Conservation (phyloP, 2,888 invertebrate genomes). For the Peribatodes rhomboidaria region DNA sequence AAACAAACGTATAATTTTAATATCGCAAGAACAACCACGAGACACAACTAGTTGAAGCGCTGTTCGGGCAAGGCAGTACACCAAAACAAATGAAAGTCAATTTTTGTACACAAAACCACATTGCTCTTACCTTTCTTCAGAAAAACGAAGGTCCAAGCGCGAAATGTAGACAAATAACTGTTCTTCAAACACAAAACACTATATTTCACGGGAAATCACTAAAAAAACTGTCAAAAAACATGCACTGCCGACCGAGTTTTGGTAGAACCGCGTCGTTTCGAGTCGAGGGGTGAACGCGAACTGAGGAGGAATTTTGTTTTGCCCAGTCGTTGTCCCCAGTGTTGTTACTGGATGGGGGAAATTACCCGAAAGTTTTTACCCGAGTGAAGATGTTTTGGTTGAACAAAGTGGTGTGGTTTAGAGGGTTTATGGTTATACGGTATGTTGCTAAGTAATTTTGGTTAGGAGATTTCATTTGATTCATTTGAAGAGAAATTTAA, state of each 20-base stretch:
- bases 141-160: conserved; percentile 3
- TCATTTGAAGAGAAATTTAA: no score
- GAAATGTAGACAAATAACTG: conserved; percentile 3
- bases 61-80: conserved; percentile 17
- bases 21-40: background rate
- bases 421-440: no score
- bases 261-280: conserved; percentile 21
- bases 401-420: no score
- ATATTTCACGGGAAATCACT: conserved; percentile 25
- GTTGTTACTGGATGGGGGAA: conserved; percentile 25
- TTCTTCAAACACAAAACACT: conserved; percentile 20
- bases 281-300: conserved; percentile 45
- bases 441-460: no score
- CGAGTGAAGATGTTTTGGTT: background rate
- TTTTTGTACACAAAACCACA: conserved; percentile 11
- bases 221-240: conserved; percentile 10
- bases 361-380: background rate
- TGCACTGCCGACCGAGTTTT: conserved; percentile 22
- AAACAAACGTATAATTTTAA: background rate
- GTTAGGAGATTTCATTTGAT: no score
- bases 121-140: conserved; percentile 20
- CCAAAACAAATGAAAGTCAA: conserved; percentile 33
- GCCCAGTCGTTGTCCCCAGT: conserved; percentile 50
- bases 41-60: background rate
- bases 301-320: conserved; percentile 50